Conservation (phyloP, 2,113 vertebrate species). For the Dicaeum eximium region DNA sequence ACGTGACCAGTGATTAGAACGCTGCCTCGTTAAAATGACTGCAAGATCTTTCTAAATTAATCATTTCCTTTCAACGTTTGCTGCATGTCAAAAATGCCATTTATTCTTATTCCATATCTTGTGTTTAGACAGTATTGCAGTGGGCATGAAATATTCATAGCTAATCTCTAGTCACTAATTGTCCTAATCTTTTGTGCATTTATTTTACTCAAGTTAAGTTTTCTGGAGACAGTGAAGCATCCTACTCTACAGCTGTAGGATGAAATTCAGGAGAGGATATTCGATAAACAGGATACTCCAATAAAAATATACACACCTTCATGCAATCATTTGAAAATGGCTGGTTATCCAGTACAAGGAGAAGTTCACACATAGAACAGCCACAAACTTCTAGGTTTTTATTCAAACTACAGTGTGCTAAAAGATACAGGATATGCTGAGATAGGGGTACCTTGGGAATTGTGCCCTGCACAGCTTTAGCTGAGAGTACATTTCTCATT, state of each 20-base stretch:
- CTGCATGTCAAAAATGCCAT: conserved; percentile 13
- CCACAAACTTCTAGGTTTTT: neutral
- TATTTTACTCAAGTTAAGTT: neutral
- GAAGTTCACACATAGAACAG: neutral
- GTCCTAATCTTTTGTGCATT: neutral
- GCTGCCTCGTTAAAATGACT: neutral
- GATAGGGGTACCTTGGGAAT: neutral
- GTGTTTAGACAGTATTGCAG: conserved; percentile 53
- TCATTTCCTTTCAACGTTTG: neutral
- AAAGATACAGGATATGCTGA: neutral
- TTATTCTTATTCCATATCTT: conserved; percentile 48
- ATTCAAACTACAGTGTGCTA: neutral
- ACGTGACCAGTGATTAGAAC: neutral
- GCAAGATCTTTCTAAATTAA: neutral
- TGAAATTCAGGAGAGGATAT: neutral
- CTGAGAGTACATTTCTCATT: neutral
- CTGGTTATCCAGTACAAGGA: neutral
- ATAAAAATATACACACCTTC: neutral
- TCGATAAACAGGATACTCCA: neutral
- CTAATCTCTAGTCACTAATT: conserved; percentile 7
- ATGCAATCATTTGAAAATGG: neutral
- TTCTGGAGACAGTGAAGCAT: neutral
- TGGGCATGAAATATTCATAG: conserved; percentile 57
- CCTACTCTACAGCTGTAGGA: neutral
- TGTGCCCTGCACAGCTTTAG: neutral